Percentiles rank a stretch among this genome's conserved stretches.
Evolutionary conservation across 2,797 vertebrate genomes (phyloP).

Genomic region (Mormyrops attenuatus): DNA sequence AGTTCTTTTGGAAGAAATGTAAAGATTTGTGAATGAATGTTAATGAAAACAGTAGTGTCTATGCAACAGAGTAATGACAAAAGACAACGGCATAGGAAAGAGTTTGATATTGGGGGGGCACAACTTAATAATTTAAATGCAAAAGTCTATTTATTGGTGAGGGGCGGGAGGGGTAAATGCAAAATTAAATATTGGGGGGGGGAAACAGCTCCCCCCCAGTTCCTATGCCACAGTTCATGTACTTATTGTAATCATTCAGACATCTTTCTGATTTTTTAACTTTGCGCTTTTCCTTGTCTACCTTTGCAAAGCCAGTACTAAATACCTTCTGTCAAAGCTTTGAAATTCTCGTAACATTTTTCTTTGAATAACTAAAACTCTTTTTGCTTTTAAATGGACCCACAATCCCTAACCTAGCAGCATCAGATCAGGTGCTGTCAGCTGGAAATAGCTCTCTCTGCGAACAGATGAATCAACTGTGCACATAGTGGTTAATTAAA

Average conservation of each 20-base stretch:
- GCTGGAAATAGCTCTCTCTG: conserved; percentile 55
- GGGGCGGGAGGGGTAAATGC: too few species aligned
- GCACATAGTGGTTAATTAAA: conserved; percentile 67
- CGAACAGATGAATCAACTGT: conserved; percentile 56
- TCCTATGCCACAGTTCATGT: not conserved
- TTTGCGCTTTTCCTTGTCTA: not conserved
- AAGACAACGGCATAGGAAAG: too few species aligned
- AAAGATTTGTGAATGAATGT: not conserved
- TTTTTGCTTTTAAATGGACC: conserved; percentile 1
- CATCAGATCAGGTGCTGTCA: conserved; percentile 43
- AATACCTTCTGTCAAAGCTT: conserved; percentile 30
- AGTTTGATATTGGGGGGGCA: too few species aligned
- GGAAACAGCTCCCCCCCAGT: too few species aligned
- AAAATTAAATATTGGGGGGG: too few species aligned
- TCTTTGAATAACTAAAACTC: conserved; percentile 6
- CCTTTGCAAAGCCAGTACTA: not conserved
- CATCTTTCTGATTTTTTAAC: not conserved
- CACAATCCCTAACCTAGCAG: conserved; percentile 36
- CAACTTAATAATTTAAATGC: too few species aligned
- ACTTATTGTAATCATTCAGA: not conserved
- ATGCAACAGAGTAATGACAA: not conserved
- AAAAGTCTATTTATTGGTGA: too few species aligned
- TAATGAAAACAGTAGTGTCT: not conserved
- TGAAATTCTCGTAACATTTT: conserved; percentile 35
- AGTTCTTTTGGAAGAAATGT: not conserved